These are phyloP conservation scores for Caloenas nicobarica DNA, from an alignment of 2,113 vertebrate species.

Conservation along the genomic window DNA sequence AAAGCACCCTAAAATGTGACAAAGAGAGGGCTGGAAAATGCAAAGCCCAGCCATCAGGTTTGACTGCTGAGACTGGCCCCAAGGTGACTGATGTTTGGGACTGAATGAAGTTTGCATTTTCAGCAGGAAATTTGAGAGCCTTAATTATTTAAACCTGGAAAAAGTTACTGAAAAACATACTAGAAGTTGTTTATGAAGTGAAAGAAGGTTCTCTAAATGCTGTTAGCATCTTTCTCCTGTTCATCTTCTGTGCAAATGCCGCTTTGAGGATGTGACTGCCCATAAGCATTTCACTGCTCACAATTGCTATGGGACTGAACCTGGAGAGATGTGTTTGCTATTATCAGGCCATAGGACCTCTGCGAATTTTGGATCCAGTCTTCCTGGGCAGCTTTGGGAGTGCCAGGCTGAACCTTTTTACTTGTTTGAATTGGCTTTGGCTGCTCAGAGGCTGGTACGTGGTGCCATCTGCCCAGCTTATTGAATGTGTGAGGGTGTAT, in stretches of 20 bases:
- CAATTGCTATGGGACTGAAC: not conserved
- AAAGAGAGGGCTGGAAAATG: not conserved
- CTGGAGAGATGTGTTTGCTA: not conserved
- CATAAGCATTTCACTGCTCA: not conserved
- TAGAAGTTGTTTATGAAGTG: not conserved
- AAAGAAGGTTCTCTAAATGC: not conserved
- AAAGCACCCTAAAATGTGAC: not conserved
- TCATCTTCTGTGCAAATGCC: not conserved
- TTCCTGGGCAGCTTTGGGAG: constrained; percentile 15
- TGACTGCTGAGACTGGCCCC: not conserved
- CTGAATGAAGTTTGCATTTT: not conserved
- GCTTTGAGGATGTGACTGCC: not conserved
- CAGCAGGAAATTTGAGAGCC: not conserved
- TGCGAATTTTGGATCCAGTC: not conserved
- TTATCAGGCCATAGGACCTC: not conserved
- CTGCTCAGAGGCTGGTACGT: not conserved
- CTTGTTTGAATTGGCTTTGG: constrained; percentile 7
- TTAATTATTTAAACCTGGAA: not conserved
- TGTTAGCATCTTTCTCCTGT: not conserved
- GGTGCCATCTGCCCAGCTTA: constrained; percentile 29
- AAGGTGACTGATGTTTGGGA: not conserved
- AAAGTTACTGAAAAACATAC: not conserved
- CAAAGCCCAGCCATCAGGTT: not conserved
- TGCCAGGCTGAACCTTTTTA: not conserved
- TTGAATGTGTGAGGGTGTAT: not conserved